A percentile compares a stretch with the other conserved stretches of the same genome.
These are phyloP conservation scores for Theodoxus fluviatilis DNA, from an alignment of 2,888 invertebrate genomes.

Conservation along the genomic window DNA sequence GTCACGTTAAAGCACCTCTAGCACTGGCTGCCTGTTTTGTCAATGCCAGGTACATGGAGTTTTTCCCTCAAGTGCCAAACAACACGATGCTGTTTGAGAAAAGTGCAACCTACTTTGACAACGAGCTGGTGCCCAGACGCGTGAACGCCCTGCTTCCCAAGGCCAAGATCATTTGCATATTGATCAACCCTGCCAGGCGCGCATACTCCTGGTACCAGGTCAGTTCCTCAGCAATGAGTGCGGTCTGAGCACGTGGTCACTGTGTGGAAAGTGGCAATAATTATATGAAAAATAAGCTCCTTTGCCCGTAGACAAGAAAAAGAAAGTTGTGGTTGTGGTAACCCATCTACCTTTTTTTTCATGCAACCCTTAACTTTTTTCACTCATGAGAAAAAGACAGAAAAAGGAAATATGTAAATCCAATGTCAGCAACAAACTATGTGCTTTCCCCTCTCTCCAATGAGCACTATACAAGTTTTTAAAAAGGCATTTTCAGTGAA, in stretches of 20 bases:
- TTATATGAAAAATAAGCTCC: no score
- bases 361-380: background rate
- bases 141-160: slow-evolving; percentile 89
- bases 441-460: no score
- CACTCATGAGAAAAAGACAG: background rate
- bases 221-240: no score
- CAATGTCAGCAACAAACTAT: no score
- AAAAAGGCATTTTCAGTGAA: no score
- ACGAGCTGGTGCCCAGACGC: slow-evolving; percentile 86
- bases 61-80: slow-evolving; percentile 78
- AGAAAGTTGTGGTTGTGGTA: background rate
- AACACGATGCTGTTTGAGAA: slow-evolving; percentile 81
- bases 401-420: background rate
- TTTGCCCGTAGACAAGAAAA: no score
- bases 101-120: slow-evolving; percentile 98
- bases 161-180: slow-evolving; percentile 79
- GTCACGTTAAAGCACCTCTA: no score
- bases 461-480: no score
- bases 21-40: background rate
- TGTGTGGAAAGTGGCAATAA: no score
- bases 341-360: background rate
- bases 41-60: slow-evolving; percentile 81
- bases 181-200: slow-evolving; percentile 70
- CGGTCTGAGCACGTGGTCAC: no score
- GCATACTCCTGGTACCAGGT: slow-evolving; percentile 94